Conservation (phyloP, 2,113 vertebrate genomes). For the Hippocampus guttulatus region DNA sequence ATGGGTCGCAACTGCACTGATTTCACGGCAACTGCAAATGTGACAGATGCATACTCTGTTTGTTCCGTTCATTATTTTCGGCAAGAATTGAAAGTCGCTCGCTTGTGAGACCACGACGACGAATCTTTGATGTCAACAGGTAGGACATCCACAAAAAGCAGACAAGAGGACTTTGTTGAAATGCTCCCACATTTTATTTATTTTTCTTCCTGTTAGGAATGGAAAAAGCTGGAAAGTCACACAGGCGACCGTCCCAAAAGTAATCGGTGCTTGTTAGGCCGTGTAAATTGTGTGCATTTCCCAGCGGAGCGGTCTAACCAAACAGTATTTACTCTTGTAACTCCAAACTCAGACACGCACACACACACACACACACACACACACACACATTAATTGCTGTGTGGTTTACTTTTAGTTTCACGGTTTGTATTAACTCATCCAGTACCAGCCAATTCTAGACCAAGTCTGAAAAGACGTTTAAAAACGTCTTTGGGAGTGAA, state of each 20-base stretch:
- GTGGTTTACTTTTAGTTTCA: too few relatives aligned
- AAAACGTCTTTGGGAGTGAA: too few relatives aligned
- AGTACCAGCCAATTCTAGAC: too few relatives aligned
- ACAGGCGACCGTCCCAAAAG: constrained; percentile 1
- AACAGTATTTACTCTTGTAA: constrained; percentile 1
- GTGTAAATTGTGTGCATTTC: constrained; percentile 6
- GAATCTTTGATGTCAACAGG: background rate
- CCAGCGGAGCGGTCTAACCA: background rate
- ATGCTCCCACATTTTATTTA: background rate
- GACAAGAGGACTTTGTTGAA: background rate
- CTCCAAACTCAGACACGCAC: background rate
- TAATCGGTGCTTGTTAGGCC: background rate
- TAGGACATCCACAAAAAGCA: background rate
- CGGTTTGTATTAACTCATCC: too few relatives aligned
- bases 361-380: background rate
- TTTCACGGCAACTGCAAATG: background rate
- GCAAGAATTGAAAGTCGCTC: background rate
- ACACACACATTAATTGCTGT: too few relatives aligned
- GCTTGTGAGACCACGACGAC: background rate
- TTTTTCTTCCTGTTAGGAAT: background rate
- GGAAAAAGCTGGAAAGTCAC: background rate
- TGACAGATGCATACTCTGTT: background rate
- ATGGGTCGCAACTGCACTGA: background rate
- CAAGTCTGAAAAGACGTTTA: too few relatives aligned
- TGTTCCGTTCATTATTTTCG: background rate